Evolutionary conservation across 2,797 vertebrate species (phyloP).

Genomic region (Myotis findleyi): DNA sequence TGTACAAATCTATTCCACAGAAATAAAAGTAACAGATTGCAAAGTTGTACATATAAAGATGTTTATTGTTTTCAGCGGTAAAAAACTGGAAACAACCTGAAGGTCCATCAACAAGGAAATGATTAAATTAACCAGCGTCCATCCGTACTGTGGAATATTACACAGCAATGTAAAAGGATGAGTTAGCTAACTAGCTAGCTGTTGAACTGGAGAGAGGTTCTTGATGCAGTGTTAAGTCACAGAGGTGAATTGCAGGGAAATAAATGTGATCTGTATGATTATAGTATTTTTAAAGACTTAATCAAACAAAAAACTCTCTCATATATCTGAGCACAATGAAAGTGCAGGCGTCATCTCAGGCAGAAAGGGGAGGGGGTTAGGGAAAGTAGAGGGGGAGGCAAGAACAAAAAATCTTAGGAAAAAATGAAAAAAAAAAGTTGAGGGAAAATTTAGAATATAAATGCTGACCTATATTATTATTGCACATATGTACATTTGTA

Average conservation of each 20-base stretch:
- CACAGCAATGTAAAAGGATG: background rate
- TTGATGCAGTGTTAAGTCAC: background rate
- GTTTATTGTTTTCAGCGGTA: slow-evolving; percentile 63
- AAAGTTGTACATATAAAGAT: background rate
- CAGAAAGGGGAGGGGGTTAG: background rate
- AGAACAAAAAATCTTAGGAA: background rate
- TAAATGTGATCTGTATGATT: background rate
- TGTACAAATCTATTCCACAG: background rate
- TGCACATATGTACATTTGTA: background rate
- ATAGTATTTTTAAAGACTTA: background rate
- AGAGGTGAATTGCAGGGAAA: background rate
- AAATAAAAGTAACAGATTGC: slow-evolving; percentile 39
- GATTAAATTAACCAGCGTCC: background rate
- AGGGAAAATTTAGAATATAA: slow-evolving; percentile 19
- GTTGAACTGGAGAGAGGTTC: background rate
- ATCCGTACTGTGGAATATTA: background rate
- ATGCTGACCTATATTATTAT: background rate
- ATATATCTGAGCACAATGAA: background rate
- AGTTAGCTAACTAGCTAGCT: background rate
- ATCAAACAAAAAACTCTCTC: background rate
- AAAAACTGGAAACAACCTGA: background rate
- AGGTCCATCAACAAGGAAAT: background rate
- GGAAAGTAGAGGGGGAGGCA: background rate
- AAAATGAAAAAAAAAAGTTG: background rate
- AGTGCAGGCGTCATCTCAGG: background rate